Conservation (phyloP, 2,113 vertebrate genomes). For the Zonotrichia leucophrys region DNA sequence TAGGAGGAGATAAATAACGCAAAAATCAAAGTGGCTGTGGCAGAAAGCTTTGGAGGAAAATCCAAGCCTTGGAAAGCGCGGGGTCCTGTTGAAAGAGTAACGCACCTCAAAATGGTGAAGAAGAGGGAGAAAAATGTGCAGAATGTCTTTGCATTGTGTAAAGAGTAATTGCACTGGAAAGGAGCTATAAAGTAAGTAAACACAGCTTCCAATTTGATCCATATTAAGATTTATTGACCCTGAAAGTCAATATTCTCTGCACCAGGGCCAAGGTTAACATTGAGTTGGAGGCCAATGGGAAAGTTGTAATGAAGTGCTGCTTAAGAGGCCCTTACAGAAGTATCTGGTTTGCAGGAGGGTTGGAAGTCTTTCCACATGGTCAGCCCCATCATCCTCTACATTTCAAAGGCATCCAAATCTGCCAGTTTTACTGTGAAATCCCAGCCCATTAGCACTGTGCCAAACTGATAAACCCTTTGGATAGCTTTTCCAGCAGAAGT, state of each 20-base stretch:
- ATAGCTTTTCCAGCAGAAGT: background rate
- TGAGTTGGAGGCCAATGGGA: slow-evolving; percentile 31
- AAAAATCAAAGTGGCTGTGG: background rate
- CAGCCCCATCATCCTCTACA: background rate
- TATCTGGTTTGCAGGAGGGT: background rate
- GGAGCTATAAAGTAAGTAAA: slow-evolving; percentile 48
- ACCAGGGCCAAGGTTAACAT: slow-evolving; percentile 45
- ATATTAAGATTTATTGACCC: slow-evolving; percentile 63
- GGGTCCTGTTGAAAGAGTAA: background rate
- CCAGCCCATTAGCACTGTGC: background rate
- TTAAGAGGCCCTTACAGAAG: slow-evolving; percentile 9
- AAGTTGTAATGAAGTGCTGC: slow-evolving; percentile 11
- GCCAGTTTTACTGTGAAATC: background rate
- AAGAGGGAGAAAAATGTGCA: slow-evolving; percentile 9
- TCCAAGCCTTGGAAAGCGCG: background rate
- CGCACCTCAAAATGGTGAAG: background rate
- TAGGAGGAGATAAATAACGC: background rate
- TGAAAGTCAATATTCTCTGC: slow-evolving; percentile 54
- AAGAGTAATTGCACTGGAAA: slow-evolving; percentile 48
- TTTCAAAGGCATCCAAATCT: background rate
- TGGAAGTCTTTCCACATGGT: background rate
- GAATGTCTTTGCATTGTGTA: slow-evolving; percentile 34
- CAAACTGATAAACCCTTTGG: background rate
- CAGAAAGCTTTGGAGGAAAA: background rate
- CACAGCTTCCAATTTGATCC: slow-evolving; percentile 50